Base-by-base conservation (phyloP, 2,888 invertebrate species). In the Drosophila barbarae region DNA sequence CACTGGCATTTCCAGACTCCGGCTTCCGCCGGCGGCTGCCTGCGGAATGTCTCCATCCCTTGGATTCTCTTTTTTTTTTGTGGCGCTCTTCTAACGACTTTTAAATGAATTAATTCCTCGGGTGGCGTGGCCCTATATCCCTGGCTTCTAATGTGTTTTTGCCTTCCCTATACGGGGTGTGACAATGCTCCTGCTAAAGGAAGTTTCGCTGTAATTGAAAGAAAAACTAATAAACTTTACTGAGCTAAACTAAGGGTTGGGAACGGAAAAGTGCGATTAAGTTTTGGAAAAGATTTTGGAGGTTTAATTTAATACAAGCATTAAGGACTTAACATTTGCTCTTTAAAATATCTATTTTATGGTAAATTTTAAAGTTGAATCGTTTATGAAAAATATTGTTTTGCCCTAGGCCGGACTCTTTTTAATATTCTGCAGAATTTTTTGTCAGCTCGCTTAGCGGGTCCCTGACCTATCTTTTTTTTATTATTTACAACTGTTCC, bases 51-150 rank as follows among this genome's bases (percentile, higher is more conserved):
- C 56, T 52, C 63, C 44, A 56, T 51, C 34, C 34, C 46, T 13
- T 13, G 32, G 18, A 15, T 28, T 38, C 10, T 53, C 15, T 54
- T 58, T 44, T 58, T 63, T 52, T 61, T 60, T 53, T 63, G 41
- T 55, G 54, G 35, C 44, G 13, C 51, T 49, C 57, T 46, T 53
- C 77, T 78, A 82, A 84, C 84, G 76, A 83, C 74, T 73, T 82
- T 77, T 79, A 82, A 82, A 79, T 84, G 80, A 82, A 84, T 84
- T 84, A 84, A 82, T 84, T 84, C 67, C 71, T 71, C 64, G 53
- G 54, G 67, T 59, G 67, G 54, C 50, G 41, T 46, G 53, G 46
- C 52, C n/a, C 41, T 32, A 36, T 41, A 47, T 53, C 53, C 53
- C 52, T 58, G 49, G 39, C 58, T 23, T 35, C 58, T 47, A 58